Conservation (phyloP, 2,888 invertebrate species). For the Nemotelus nigrinus region DNA sequence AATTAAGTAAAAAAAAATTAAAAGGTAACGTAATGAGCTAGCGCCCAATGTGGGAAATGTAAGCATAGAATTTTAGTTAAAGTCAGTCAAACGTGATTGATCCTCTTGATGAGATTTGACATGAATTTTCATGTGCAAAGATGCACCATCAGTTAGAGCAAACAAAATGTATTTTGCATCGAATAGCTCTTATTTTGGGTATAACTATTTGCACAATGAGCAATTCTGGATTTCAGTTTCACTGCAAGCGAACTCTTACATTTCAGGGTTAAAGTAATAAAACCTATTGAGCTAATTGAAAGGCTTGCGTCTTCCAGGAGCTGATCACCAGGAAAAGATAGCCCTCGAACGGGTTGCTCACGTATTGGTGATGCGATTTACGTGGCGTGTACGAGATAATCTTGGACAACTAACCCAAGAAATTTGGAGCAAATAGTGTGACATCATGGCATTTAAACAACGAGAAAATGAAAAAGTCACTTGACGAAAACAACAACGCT, state of each 20-base stretch:
- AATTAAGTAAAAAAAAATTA: no score
- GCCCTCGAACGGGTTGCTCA: conserved; percentile 30
- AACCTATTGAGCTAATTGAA: neutral
- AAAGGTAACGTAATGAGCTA: no score
- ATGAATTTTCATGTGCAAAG: no score
- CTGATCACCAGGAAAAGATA: conserved; percentile 35
- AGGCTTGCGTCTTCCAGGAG: conserved; percentile 33
- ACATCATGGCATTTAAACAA: conserved; percentile 1
- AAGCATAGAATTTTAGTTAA: no score
- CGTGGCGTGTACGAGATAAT: conserved; percentile 35
- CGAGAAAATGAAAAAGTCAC: neutral
- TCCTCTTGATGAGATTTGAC: no score
- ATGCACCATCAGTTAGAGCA: no score
- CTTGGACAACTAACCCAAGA: neutral
- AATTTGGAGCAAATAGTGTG: conserved; percentile 20
- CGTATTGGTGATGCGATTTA: conserved; percentile 43
- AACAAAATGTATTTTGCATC: no score
- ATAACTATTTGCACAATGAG: no score
- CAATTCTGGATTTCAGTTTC: no score
- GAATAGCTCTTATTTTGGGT: no score
- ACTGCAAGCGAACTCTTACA: neutral
- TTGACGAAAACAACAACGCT: neutral
- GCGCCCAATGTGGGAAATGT: no score
- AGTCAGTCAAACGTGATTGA: no score
- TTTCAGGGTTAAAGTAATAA: conserved; percentile 5